Evolutionary conservation across 92 coral and sea anemone species (phyloP).

Genomic region (Epizoanthus illoricatus): DNA sequence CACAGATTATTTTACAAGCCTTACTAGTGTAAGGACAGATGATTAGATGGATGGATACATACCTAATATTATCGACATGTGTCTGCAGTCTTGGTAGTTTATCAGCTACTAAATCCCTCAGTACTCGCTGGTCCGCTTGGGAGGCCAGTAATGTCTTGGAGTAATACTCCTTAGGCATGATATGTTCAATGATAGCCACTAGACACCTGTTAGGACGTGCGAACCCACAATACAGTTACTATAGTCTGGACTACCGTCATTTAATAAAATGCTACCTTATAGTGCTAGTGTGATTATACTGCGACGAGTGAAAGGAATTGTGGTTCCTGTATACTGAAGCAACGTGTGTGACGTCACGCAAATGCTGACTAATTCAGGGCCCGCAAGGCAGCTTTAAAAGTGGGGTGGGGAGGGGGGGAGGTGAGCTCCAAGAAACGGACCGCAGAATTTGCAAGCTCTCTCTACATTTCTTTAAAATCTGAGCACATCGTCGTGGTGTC

Average conservation of each 20-base stretch:
- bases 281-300: too few species aligned
- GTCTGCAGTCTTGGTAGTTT: constrained; percentile 82
- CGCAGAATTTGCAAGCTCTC: too few species aligned
- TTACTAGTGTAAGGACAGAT: neutral
- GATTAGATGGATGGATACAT: neutral
- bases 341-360: too few species aligned
- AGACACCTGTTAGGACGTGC: constrained; percentile 68
- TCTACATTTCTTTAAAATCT: too few species aligned
- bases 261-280: too few species aligned
- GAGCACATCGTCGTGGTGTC: too few species aligned
- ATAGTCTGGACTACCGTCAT: too few species aligned
- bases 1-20: neutral
- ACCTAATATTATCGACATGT: constrained; percentile 86
- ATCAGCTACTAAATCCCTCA: constrained; percentile 83
- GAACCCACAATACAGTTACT: too few species aligned
- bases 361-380: too few species aligned
- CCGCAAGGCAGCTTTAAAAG: neutral
- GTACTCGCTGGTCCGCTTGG: constrained; percentile 93
- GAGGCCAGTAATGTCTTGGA: constrained; percentile 88
- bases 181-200: constrained; percentile 86
- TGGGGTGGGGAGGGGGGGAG: neutral
- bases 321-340: too few species aligned
- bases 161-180: constrained; percentile 90
- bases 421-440: too few species aligned
- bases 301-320: too few species aligned